Evolutionary conservation across 2,888 invertebrate genomes (phyloP), one percentile per base, ranked within the genome.

Genomic region (Macrophya alboannulata): DNA sequence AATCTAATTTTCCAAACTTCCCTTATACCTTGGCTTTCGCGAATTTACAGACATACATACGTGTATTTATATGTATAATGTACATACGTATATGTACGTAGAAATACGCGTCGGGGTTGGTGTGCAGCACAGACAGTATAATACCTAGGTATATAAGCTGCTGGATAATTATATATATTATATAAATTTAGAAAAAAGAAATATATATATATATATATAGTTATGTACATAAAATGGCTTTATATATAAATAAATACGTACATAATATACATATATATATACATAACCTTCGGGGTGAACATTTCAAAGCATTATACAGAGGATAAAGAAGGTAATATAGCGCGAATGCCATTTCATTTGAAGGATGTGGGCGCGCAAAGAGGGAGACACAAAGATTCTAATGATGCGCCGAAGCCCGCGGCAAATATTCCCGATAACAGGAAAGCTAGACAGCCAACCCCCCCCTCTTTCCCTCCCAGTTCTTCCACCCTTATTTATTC

Each of bases 401-500:
- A 92, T 91, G 92, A 92, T 91, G 91, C 88, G 87, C 87, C 86
- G 87, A 87, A 88, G 90, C 92, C 90, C 88, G 87, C 89, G 92
- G 92, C 92, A 88, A 89, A 90, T 83, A 83, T 83, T 83, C 83
- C 83, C 83, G 83, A 83, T 83, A 83, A 83, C 83, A 71, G 83
- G 83, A 48, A 71, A 83, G 71, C 83, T 71, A 71, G 83, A 71
- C 83, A 83, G 83, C 31, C 48, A 43, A 43, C 6, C 8, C 72
- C 37, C 21, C 68, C 68, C n/a, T 25, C 21, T 15, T 59, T 59
- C 8, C 31, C 59, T 15, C 81, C n/a, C n/a, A n/a, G n/a, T n/a
- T n/a, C n/a, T n/a, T n/a, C n/a, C n/a, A n/a, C n/a, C 83, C 25
- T 59, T 55, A 48, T 31, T 51, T 37, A 37, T 37, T 37, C 68